Evolutionary conservation across 2,888 invertebrate species (phyloP), one percentile per base, ranked within the genome.

Genomic region (Sinodicranocentrus sp.): DNA sequence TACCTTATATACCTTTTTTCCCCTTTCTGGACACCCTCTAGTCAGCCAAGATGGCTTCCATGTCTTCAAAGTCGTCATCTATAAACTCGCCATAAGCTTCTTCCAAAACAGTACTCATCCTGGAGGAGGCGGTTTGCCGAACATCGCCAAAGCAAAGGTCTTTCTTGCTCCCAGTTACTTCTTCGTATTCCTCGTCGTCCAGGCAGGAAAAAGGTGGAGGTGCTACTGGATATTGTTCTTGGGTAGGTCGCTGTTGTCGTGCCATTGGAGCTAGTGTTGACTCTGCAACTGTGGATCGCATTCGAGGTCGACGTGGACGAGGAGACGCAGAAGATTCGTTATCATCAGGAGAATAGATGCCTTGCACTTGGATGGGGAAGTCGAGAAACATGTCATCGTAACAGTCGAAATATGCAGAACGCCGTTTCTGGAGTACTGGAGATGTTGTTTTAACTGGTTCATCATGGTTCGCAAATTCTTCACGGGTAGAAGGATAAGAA

Each of bases 271-370:
- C 28, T 26, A 26, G 1, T 5, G 5, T 61, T 25, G 61, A 61
- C n/a, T 61, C 26, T 2, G 61, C 25, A 1, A 61, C 28, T 6
- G 61, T 61, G n/a, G 61, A 61, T 5, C 8, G 61, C 61, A 61
- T 61, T 61, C 61, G 10, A 1, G 13, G 26, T 13, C 61, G 61
- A n/a, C 61, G 61, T 25, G 25, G 61, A 2, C 61, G 61, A 61
- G 26, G 2, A 57, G 21, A 2, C 21, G 57, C 10, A 3, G 33
- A 33, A 33, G 33, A 33, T 33, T 10, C 10, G 33, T 33, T 33
- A 33, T 33, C 33, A 33, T 33, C 33, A 33, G 33, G 33, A 6
- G 10, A 6, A 33, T 33, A 3, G 33, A 6, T n/a, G n/a, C n/a
- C n/a, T n/a, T n/a, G n/a, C n/a, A n/a, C n/a, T n/a, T n/a, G n/a